A percentile compares a stretch with the other conserved stretches of the same genome.
Conservation (phyloP, 2,888 invertebrate genomes). For the Phania funesta region DNA sequence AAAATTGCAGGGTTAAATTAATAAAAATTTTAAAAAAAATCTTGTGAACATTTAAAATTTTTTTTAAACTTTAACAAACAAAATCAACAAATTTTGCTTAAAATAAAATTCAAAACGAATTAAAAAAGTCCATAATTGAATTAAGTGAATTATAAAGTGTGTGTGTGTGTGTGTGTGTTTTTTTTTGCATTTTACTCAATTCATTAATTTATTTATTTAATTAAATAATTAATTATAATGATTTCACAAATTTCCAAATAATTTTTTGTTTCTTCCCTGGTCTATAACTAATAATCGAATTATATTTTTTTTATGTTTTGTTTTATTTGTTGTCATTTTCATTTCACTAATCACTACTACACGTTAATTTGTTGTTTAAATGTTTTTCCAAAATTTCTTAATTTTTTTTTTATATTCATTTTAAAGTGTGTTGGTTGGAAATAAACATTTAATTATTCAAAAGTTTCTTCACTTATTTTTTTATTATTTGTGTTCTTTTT, state of each 20-base stretch:
- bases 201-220: conserved; percentile 51
- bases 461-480: not conserved
- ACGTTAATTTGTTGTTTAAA: conserved; percentile 11
- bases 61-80: too few relatives aligned
- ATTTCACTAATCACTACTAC: conserved; percentile 56
- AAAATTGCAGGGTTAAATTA: too few relatives aligned
- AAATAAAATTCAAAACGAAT: not conserved
- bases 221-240: conserved; percentile 60
- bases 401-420: not conserved
- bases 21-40: too few relatives aligned
- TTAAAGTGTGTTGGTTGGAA: conserved; percentile 26
- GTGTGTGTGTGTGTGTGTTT: not conserved
- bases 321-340: conserved; percentile 39
- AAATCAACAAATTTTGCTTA: conserved; percentile 30
- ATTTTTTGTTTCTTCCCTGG: conserved; percentile 57
- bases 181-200: conserved; percentile 42
- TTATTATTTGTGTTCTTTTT: conserved; percentile 18
- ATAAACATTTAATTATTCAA: conserved; percentile 44
- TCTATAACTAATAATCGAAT: conserved; percentile 60
- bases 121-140: not conserved
- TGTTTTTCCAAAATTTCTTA: conserved; percentile 1
- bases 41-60: too few relatives aligned
- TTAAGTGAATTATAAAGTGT: not conserved
- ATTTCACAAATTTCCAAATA: conserved; percentile 55
- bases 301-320: conserved; percentile 33